These are phyloP conservation scores for Daktulosphaira vitifoliae DNA, from an alignment of 1,140 invertebrate species.

Conservation along the genomic window DNA sequence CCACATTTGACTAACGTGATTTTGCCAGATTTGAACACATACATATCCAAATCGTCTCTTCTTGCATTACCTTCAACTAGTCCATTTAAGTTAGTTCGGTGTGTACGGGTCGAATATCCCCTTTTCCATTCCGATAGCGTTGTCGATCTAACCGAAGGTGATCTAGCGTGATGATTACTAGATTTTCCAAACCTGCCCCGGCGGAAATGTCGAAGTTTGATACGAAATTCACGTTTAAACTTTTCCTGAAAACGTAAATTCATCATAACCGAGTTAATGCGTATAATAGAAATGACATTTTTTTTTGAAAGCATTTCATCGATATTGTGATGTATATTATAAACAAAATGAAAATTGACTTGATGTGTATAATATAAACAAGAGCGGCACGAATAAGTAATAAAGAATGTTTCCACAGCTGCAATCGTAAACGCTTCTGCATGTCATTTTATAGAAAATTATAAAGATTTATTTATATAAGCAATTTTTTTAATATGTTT, in stretches of 20 bases:
- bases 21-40: slow-evolving; percentile 34
- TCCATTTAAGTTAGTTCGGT: background rate
- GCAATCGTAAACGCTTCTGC: too few relatives aligned
- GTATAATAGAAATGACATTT: background rate
- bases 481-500: too few relatives aligned
- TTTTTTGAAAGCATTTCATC: too few relatives aligned
- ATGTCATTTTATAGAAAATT: too few relatives aligned
- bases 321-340: too few relatives aligned
- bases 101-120: slow-evolving; percentile 15
- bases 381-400: too few relatives aligned
- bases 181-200: slow-evolving; percentile 40
- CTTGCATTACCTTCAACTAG: background rate
- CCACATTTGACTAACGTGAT: slow-evolving; percentile 31
- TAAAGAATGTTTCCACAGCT: too few relatives aligned
- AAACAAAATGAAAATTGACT: too few relatives aligned
- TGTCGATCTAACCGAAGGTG: slow-evolving; percentile 35
- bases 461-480: too few relatives aligned
- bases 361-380: too few relatives aligned
- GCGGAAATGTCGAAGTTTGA: slow-evolving; percentile 50
- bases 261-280: background rate
- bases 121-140: slow-evolving; percentile 28
- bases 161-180: slow-evolving; percentile 41
- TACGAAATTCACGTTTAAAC: slow-evolving; percentile 60
- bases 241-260: slow-evolving; percentile 52
- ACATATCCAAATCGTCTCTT: slow-evolving; percentile 35